phyloP scores from a whole-genome alignment of 2,113 vertebrate species.

The Takifugu bimaculatus region DNA sequence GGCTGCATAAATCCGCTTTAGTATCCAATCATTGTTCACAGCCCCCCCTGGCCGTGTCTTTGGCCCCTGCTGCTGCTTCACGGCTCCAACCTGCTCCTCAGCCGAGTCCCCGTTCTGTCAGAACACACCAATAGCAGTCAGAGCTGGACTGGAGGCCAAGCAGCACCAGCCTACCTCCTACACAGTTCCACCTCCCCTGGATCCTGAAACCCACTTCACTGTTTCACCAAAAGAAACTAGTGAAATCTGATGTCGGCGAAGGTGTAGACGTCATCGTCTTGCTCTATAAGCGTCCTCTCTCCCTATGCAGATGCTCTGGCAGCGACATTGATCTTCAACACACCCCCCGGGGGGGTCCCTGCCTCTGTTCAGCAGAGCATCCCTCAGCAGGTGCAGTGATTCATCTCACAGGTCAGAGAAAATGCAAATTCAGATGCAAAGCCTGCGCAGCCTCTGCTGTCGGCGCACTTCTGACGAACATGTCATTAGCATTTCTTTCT shows the following conservation, averaged over 20 bases:
- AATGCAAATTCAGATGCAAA: slow-evolving; percentile 14
- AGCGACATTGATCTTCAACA: neutral
- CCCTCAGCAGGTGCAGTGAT: slow-evolving; percentile 20
- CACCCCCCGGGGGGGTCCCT: neutral
- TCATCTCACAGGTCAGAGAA: slow-evolving; percentile 21
- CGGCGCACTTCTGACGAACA: neutral
- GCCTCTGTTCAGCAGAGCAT: slow-evolving; percentile 28
- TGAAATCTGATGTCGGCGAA: too few species aligned
- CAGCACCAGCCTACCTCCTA: too few species aligned
- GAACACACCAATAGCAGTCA: too few species aligned
- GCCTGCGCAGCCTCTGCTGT: neutral
- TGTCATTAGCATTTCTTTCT: neutral
- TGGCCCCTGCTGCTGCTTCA: too few species aligned
- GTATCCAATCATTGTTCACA: too few species aligned
- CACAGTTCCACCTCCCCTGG: slow-evolving; percentile 16
- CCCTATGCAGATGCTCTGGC: neutral
- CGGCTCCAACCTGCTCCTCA: too few species aligned
- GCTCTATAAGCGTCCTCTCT: neutral
- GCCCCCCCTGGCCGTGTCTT: too few species aligned
- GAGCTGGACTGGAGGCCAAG: too few species aligned
- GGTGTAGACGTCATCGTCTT: neutral
- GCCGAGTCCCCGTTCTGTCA: too few species aligned
- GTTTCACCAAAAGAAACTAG: slow-evolving; percentile 3
- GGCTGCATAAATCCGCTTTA: too few species aligned
- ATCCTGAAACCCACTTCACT: slow-evolving; percentile 44